Evolutionary conservation across 2,113 vertebrate genomes (phyloP).

Genomic region (Shinisaurus crocodilurus): DNA sequence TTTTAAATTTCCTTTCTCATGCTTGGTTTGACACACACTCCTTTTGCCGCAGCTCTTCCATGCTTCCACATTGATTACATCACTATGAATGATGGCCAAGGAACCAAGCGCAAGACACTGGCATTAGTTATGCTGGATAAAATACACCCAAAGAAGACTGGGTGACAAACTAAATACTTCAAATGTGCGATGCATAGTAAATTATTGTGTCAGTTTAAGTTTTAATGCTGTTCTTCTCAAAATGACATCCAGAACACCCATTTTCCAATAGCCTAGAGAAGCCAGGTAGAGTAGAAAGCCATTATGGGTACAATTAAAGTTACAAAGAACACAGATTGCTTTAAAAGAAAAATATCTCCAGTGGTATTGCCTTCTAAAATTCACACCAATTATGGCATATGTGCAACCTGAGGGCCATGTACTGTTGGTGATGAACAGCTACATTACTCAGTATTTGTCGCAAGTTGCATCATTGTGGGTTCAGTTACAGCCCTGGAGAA

Average conservation of each 20-base stretch:
- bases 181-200: fast-evolving
- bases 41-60: background rate
- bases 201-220: background rate
- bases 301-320: background rate
- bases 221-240: conserved; percentile 8
- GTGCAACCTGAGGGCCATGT: background rate
- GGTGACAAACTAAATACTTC: background rate
- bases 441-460: fast-evolving
- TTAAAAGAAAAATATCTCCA: conserved; percentile 30
- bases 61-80: conserved; percentile 39
- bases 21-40: conserved; percentile 16
- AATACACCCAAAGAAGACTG: conserved; percentile 25
- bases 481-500: background rate
- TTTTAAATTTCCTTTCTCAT: conserved; percentile 25
- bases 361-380: background rate
- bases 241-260: background rate
- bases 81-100: conserved; percentile 17
- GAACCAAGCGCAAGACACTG: background rate
- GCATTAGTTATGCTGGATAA: conserved; percentile 1
- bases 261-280: conserved; percentile 22
- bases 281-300: background rate
- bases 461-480: background rate
- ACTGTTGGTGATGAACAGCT: background rate
- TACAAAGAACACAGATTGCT: background rate
- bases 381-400: background rate